Conservation (phyloP, 2,113 vertebrate genomes). For the Pachypanchax playfairii region DNA sequence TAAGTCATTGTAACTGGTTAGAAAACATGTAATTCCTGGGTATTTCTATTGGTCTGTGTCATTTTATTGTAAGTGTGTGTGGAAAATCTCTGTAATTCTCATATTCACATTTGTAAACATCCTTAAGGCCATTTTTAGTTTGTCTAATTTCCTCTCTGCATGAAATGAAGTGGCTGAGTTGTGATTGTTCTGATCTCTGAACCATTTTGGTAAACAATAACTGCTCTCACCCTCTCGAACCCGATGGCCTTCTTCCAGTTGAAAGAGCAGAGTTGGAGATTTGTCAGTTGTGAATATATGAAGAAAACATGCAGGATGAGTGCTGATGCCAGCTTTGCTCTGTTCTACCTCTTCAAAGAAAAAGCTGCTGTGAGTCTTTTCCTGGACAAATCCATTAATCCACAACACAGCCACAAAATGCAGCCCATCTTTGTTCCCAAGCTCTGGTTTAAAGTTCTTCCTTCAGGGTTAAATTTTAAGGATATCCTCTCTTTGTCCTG, state of each 20-base stretch:
- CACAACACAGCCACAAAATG: constrained; percentile 16
- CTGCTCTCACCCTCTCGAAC: not conserved
- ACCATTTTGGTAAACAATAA: constrained; percentile 5
- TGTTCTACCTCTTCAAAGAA: constrained; percentile 8
- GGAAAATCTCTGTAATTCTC: not conserved
- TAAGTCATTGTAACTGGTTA: not conserved
- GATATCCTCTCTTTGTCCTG: constrained; percentile 38
- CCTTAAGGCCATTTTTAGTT: not conserved
- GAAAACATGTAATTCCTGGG: not conserved
- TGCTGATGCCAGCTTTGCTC: not conserved
- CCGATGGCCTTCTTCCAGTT: no score
- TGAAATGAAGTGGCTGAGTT: constrained; percentile 2
- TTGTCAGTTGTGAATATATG: no score
- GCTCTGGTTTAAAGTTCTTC: constrained; percentile 24
- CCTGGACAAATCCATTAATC: constrained; percentile 26
- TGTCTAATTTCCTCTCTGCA: constrained; percentile 4
- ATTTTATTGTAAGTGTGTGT: not conserved
- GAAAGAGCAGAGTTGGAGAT: not conserved
- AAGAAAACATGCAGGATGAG: no score
- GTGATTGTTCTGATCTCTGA: constrained; percentile 2
- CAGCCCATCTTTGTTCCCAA: constrained; percentile 30
- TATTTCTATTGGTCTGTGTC: not conserved
- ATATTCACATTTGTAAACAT: constrained; percentile 19
- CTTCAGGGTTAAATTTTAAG: constrained; percentile 28
- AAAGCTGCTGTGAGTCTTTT: constrained; percentile 5